Evolutionary conservation across 2,797 vertebrate genomes (phyloP), one percentile per base, ranked within the genome.

Genomic region (Peromyscus eremicus): DNA sequence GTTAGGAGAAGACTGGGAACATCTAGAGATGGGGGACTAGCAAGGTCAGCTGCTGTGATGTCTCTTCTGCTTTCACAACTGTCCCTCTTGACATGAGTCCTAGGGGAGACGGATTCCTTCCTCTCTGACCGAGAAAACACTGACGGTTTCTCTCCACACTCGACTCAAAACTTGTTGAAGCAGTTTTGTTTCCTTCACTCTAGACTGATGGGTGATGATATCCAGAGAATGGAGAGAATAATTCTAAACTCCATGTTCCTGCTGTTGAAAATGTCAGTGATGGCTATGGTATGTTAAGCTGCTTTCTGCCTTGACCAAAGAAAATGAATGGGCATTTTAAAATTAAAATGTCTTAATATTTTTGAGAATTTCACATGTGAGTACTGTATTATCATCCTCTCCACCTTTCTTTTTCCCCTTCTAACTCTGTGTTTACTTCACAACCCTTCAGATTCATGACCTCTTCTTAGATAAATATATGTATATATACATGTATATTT

Each of bases 71-170:
- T 40, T 88, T 73, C 80, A 66, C 46, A 14, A 13, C 34, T 37
- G 5, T 46, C 13, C 0, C 73, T 84, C 57, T 64, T 68, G 43
- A 87, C n/a, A 17, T 17, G 37, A 80, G 68, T 40, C 75, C 86
- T 25, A 93, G 68, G 89, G 25, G 83, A 62, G n/a, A n/a, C 60
- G 81, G 60, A 89, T 92, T 92, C 57, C 46, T 96, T 96, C 76
- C 46, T 49, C 9, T 77, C 62, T 62, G 23, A 83, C 43, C 60
- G 43, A 89, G 66, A 60, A 87, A 87, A 66, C 57, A 17, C 32
- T 37, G 93, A 19, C 34, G 40, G 6, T 25, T 93, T 91, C 37
- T 57, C 11, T 52, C 27, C n/a, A 17, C 27, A 40, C 73, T 94
- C 32, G 79, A 25, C 70, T 90, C 57, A 73, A 88, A 94, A 94